Evolutionary conservation across 2,113 vertebrate species (phyloP), one percentile per base, ranked within the genome.

Genomic region (Cepphus grylle): DNA sequence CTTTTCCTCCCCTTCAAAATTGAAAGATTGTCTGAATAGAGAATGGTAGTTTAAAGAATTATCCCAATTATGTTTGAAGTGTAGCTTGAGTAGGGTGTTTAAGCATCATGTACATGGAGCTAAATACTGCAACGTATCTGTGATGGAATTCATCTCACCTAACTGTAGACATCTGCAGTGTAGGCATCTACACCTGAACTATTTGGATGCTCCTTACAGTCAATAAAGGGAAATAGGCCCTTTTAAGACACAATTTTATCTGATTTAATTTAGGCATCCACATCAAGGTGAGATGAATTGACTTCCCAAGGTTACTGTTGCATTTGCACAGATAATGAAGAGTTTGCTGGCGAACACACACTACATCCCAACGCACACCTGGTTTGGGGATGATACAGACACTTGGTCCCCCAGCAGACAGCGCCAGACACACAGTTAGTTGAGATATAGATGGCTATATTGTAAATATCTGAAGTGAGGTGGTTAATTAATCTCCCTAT

Each of bases 301-400:
- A 58, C 47, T 61, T 71, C 36, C 17, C 2, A 5, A 52, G 5
- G 10, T 6, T 14, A 52, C 69, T 45, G 23, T 43, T 87, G 22
- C 50, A 34, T 85, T 85, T 56, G 45, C 26, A 38, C 12, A 32
- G 20, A 27, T 62, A 30, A 27, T 43, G 13, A 67, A 66, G 34
- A 49, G 3, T 76, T 67, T 65, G 4, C 34, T 80, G 15, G 15
- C 47, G 13, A 88, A 63, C 69, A 22, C 61, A 34, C 13, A 5
- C 17, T 13, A 14, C 8, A 29, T 3, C 8, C 3, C 8, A 19
- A 30, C 23, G 19, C 32, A 22, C 7, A 42, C 5, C 8, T 1
- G 5, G 3, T 42, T 4, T 45, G 36, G 27, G 36, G 29, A 45
- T 32, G 23, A 12, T 62, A 32, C 19, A 73, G 52, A 43, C 16